Conservation (phyloP, 2,797 vertebrate genomes). For the Amblyopsis hoosieri region DNA sequence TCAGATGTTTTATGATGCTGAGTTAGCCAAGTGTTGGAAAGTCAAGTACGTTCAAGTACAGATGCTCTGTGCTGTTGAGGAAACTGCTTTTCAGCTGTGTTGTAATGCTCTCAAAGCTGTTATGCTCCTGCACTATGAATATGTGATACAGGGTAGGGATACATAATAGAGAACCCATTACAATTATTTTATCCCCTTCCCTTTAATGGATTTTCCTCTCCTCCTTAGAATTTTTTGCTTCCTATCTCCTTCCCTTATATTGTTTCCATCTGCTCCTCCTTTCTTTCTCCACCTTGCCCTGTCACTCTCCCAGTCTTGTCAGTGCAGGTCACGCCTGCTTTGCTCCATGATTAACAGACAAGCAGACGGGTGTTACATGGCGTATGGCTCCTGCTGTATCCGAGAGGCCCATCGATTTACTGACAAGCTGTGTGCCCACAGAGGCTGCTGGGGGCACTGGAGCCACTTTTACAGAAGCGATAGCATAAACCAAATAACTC, state of each 20-base stretch:
- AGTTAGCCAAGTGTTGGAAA: too few relatives aligned
- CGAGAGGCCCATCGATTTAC: slow-evolving; percentile 53
- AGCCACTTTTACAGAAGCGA: slow-evolving; percentile 42
- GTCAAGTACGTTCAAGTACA: too few relatives aligned
- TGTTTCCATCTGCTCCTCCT: neutral
- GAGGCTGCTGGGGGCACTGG: slow-evolving; percentile 34
- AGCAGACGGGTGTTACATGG: slow-evolving; percentile 42
- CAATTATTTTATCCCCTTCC: too few relatives aligned
- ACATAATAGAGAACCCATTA: too few relatives aligned
- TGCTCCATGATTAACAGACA: slow-evolving; percentile 62
- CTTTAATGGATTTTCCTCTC: neutral
- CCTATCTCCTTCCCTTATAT: neutral
- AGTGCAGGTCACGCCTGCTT: slow-evolving; percentile 46
- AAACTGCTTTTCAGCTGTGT: too few relatives aligned
- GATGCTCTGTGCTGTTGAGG: too few relatives aligned
- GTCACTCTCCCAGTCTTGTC: slow-evolving; percentile 40
- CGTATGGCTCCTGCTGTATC: slow-evolving; percentile 31
- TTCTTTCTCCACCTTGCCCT: neutral
- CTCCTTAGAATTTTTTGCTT: neutral
- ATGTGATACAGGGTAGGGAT: too few relatives aligned
- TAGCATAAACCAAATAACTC: slow-evolving; percentile 27
- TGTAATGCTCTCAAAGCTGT: too few relatives aligned
- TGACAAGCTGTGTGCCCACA: slow-evolving; percentile 46
- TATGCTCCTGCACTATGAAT: too few relatives aligned
- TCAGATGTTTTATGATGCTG: too few relatives aligned